Percentiles rank a stretch among this genome's conserved stretches.
phyloP scores from a whole-genome alignment of 1,140 invertebrate species.

The Megathymus violae region DNA sequence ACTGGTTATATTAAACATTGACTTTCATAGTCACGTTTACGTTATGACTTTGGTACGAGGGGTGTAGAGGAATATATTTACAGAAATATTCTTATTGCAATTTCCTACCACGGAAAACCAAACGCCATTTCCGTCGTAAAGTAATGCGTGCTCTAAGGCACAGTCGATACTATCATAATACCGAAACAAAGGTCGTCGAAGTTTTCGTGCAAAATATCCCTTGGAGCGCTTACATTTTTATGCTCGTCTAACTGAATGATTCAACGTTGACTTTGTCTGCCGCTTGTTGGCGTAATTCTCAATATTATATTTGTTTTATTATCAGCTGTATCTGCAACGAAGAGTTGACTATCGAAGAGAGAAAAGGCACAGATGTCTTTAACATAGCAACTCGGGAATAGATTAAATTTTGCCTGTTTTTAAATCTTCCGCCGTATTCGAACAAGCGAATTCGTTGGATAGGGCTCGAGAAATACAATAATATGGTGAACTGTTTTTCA shows the following conservation, averaged over 20 bases:
- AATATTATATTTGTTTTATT: slow-evolving; percentile 1
- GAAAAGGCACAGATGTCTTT: no score
- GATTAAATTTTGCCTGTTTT: no score
- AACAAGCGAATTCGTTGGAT: no score
- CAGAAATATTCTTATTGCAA: neutral
- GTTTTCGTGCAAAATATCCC: slow-evolving; percentile 12
- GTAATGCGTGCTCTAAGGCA: neutral
- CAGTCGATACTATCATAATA: neutral
- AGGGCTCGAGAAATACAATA: no score
- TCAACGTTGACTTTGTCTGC: slow-evolving; percentile 13
- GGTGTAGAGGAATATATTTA: neutral
- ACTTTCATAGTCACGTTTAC: no score
- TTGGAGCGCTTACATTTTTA: neutral
- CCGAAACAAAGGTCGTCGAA: neutral
- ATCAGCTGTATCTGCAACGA: neutral
- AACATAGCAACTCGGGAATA: no score
- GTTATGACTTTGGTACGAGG: neutral
- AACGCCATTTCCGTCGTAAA: neutral
- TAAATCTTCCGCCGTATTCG: no score
- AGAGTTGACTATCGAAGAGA: neutral
- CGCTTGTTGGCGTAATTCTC: neutral
- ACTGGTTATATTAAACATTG: no score
- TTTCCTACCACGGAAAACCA: neutral
- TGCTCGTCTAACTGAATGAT: slow-evolving; percentile 9
- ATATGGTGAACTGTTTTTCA: no score